Evolutionary conservation across 2,888 invertebrate genomes (phyloP).

Genomic region (Hirtodrosophila cameraria): DNA sequence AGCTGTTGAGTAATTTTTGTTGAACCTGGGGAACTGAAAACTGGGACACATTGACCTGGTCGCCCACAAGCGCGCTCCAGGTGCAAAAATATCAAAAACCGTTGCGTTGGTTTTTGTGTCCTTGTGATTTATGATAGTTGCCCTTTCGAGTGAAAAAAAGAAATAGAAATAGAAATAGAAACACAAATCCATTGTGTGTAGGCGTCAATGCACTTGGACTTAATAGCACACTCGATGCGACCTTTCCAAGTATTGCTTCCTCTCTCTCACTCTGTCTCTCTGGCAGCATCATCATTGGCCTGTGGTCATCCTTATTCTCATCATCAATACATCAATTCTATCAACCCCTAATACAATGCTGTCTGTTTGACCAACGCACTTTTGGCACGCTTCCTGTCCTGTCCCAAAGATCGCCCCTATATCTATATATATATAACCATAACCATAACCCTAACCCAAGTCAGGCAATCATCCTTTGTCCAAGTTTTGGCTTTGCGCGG

Average conservation of each 20-base stretch:
- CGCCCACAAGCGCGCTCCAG: conserved; percentile 71
- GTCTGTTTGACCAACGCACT: conserved; percentile 66
- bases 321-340: conserved; percentile 14
- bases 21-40: conserved; percentile 16
- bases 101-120: too few relatives aligned
- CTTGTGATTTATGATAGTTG: conserved; percentile 68
- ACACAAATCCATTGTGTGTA: too few relatives aligned
- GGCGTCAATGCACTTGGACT: conserved; percentile 63
- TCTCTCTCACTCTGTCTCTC: background rate
- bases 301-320: conserved; percentile 65
- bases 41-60: conserved; percentile 33
- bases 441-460: conserved; percentile 52
- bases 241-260: conserved; percentile 43
- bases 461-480: conserved; percentile 29
- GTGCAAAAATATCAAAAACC: conserved; percentile 54
- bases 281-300: conserved; percentile 20
- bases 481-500: conserved; percentile 32
- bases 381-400: conserved; percentile 69
- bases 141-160: conserved; percentile 56
- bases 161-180: too few relatives aligned
- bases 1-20: conserved; percentile 70
- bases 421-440: conserved; percentile 12
- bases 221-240: conserved; percentile 59
- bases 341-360: conserved; percentile 53
- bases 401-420: conserved; percentile 41